Percentiles rank a stretch among this genome's conserved stretches.
Conservation (phyloP, 2,113 vertebrate species). For the Chaetorhynchus papuensis region DNA sequence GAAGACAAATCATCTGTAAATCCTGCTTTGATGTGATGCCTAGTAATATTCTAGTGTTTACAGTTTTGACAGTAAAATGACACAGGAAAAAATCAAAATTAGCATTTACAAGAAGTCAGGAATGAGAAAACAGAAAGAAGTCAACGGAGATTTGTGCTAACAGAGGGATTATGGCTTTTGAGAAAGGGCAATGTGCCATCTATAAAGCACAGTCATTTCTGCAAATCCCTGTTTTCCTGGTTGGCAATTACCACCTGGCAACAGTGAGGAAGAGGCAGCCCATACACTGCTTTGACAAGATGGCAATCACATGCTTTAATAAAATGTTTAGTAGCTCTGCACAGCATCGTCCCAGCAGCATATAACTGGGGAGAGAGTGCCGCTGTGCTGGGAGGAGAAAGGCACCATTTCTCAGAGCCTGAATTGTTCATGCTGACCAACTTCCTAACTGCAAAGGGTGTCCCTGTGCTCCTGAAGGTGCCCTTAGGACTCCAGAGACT, state of each 20-base stretch:
- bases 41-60: background rate
- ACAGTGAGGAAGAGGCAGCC: background rate
- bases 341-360: background rate
- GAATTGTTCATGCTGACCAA: background rate
- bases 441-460: background rate
- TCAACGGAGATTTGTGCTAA: background rate
- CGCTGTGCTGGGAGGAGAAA: background rate
- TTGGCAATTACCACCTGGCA: background rate
- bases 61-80: background rate
- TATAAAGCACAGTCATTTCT: background rate
- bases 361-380: background rate
- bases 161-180: background rate
- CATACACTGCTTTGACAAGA: background rate
- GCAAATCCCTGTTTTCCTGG: background rate
- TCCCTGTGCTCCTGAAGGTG: background rate
- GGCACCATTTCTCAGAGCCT: background rate
- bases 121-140: constrained; percentile 6
- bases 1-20: background rate
- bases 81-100: background rate
- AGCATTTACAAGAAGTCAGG: background rate
- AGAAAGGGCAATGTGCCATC: background rate
- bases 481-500: background rate
- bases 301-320: background rate
- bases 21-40: background rate
- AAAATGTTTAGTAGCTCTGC: background rate